Evolutionary conservation across 2,113 vertebrate species (phyloP).

Genomic region (Sarotherodon lohbergeri): DNA sequence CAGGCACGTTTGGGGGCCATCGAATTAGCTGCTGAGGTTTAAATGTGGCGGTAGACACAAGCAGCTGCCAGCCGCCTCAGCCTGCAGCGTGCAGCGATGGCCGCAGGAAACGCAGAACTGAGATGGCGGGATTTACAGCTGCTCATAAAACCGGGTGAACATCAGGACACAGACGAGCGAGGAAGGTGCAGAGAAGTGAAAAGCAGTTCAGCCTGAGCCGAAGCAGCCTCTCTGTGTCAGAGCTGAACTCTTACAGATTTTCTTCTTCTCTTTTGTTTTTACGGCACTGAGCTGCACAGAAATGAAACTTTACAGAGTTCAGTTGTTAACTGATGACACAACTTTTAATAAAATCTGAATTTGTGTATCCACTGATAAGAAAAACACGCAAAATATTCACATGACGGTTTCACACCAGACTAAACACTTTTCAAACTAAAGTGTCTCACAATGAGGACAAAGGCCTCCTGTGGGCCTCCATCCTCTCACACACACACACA

Average conservation of each 20-base stretch:
- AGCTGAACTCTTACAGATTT: accelerated
- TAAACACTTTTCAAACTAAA: background rate
- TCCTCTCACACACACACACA: no score
- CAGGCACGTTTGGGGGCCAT: conserved; percentile 24
- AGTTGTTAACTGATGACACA: background rate
- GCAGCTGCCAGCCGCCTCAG: conserved; percentile 21
- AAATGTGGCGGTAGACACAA: conserved; percentile 22
- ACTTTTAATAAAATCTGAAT: background rate
- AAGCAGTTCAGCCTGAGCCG: background rate
- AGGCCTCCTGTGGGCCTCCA: no score
- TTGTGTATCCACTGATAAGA: background rate
- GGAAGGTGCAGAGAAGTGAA: background rate
- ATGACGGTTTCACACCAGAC: background rate
- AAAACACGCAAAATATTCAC: background rate
- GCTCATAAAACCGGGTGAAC: background rate
- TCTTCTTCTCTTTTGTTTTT: background rate
- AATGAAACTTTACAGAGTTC: background rate
- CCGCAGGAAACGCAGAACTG: background rate
- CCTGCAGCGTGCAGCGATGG: background rate
- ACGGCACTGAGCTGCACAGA: background rate
- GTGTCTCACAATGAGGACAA: background rate
- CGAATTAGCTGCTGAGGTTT: conserved; percentile 37
- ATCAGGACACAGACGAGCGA: background rate
- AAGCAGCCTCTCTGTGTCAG: background rate
- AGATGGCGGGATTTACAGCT: background rate